These are phyloP conservation scores for Drosophila sordidapex DNA, from an alignment of 2,888 invertebrate species.

Conservation along the genomic window DNA sequence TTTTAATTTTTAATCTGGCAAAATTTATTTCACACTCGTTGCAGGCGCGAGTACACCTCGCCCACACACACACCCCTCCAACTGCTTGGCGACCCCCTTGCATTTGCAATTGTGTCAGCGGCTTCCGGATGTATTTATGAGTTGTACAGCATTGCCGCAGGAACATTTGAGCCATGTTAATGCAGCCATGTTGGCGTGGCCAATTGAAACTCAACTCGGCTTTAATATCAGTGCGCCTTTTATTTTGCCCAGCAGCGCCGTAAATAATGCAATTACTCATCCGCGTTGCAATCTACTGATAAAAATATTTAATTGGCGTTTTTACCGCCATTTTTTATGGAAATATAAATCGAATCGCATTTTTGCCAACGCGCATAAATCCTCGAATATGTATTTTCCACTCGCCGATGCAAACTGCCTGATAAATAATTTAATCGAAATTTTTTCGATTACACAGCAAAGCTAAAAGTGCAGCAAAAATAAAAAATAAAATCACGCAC, in stretches of 20 bases:
- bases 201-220: slow-evolving; percentile 65
- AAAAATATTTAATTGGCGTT: slow-evolving; percentile 77
- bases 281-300: slow-evolving; percentile 75
- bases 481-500: slow-evolving; percentile 66
- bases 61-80: background rate
- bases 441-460: slow-evolving; percentile 59
- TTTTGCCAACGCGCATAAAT: slow-evolving; percentile 75
- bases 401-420: slow-evolving; percentile 57
- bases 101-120: slow-evolving; percentile 54
- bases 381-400: slow-evolving; percentile 36
- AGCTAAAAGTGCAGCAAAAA: slow-evolving; percentile 26
- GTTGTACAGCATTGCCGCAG: slow-evolving; percentile 9
- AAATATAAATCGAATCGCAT: slow-evolving; percentile 67
- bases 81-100: background rate
- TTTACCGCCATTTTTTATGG: slow-evolving; percentile 29
- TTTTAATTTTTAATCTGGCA: slow-evolving; percentile 69
- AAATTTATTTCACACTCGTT: slow-evolving; percentile 79
- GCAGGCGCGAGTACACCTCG: slow-evolving; percentile 27
- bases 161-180: slow-evolving; percentile 56
- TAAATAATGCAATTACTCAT: slow-evolving; percentile 82
- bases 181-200: slow-evolving; percentile 52
- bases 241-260: slow-evolving; percentile 29
- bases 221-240: slow-evolving; percentile 62
- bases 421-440: slow-evolving; percentile 82
- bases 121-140: slow-evolving; percentile 70